phyloP scores from a whole-genome alignment of 2,797 vertebrate genomes.

The Peromyscus eremicus region DNA sequence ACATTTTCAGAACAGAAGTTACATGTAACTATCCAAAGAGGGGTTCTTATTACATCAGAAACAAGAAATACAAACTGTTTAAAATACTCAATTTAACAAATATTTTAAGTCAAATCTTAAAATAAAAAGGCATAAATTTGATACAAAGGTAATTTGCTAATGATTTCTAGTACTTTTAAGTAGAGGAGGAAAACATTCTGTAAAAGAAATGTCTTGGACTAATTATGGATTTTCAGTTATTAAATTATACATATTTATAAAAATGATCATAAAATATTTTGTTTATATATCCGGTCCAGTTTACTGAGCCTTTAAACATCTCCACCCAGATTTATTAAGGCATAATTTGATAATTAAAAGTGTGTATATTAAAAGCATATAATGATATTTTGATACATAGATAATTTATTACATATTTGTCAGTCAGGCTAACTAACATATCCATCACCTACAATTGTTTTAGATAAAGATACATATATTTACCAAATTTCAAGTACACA shows the following conservation, averaged over 20 bases:
- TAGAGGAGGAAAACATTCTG: neutral
- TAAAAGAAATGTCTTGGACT: neutral
- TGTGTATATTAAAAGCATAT: neutral
- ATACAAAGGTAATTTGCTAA: neutral
- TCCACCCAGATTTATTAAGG: neutral
- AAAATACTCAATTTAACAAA: slow-evolving; percentile 22
- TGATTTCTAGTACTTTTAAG: neutral
- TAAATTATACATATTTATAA: neutral
- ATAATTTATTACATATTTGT: neutral
- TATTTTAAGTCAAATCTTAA: neutral
- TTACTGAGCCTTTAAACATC: neutral
- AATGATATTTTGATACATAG: neutral
- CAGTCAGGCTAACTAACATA: neutral
- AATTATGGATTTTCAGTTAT: neutral
- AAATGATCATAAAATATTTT: neutral
- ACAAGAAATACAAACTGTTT: neutral
- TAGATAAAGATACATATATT: neutral
- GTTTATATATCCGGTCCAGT: neutral
- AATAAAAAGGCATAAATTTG: neutral
- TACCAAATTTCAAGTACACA: neutral
- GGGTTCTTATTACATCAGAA: neutral
- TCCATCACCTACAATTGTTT: neutral
- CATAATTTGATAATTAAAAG: neutral
- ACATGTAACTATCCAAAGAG: neutral
- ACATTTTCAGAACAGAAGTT: neutral